Evolutionary conservation across 2,113 vertebrate species (phyloP).

Genomic region (Brachirus orientalis): DNA sequence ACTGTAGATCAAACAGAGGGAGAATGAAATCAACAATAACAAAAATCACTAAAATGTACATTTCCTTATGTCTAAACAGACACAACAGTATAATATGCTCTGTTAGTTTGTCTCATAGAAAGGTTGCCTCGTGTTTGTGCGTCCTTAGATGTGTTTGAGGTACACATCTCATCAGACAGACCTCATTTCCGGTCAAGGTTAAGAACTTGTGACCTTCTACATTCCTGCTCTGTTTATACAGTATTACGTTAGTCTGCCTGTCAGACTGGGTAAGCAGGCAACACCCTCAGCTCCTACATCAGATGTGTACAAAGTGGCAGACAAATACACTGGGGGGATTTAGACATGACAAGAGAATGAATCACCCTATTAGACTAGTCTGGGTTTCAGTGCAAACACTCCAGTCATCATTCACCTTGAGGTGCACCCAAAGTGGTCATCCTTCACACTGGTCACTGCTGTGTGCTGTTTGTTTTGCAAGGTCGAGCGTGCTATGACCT

Average conservation of each 20-base stretch:
- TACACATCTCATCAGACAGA: conserved; percentile 11
- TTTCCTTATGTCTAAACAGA: too few species aligned
- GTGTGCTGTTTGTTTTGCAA: conserved; percentile 28
- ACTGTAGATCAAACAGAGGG: too few species aligned
- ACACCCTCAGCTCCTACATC: conserved; percentile 51
- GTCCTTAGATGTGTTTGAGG: background rate
- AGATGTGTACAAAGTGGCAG: conserved; percentile 38
- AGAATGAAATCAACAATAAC: too few species aligned
- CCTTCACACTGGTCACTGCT: conserved; percentile 47
- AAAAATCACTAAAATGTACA: too few species aligned
- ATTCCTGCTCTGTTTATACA: conserved; percentile 61
- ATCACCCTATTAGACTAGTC: conserved; percentile 43
- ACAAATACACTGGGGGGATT: conserved; percentile 31
- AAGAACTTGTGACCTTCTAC: conserved; percentile 27
- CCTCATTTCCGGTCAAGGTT: conserved; percentile 17
- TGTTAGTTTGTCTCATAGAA: background rate
- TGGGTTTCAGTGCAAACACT: conserved; percentile 53
- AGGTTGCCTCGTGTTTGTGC: background rate
- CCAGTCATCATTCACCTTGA: conserved; percentile 37
- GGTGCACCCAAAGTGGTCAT: conserved; percentile 31
- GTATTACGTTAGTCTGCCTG: conserved; percentile 45
- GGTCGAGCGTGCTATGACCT: conserved; percentile 17
- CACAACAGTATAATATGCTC: too few species aligned
- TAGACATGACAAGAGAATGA: conserved; percentile 59
- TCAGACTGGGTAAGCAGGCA: too few species aligned